Conservation (phyloP, 2,113 vertebrate genomes). For the Prunella fulvescens region DNA sequence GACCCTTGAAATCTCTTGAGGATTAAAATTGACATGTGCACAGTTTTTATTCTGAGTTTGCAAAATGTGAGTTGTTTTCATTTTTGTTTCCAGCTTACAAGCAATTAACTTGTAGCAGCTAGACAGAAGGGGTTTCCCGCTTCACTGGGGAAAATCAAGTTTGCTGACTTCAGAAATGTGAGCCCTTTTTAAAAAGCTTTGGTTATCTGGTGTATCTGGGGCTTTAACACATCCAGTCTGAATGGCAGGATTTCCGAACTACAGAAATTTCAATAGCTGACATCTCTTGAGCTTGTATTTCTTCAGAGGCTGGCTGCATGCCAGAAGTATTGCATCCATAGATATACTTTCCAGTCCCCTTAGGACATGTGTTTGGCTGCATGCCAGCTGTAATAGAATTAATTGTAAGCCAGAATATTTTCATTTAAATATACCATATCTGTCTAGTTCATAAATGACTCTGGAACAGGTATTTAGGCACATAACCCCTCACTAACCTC, state of each 20-base stretch:
- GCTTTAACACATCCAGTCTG: background rate
- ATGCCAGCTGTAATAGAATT: constrained; percentile 9
- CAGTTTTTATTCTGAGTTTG: background rate
- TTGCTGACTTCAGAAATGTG: background rate
- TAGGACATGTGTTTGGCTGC: background rate
- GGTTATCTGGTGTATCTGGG: background rate
- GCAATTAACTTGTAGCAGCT: background rate
- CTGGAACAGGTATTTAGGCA: background rate
- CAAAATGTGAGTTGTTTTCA: background rate
- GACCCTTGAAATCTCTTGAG: background rate
- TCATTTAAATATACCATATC: background rate
- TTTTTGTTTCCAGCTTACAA: background rate
- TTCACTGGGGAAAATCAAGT: background rate
- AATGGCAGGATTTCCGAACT: constrained; percentile 31
- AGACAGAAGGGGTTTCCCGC: background rate
- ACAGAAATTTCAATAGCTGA: constrained; percentile 18
- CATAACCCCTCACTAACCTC: constrained; percentile 8
- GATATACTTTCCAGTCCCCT: background rate
- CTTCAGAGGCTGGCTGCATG: background rate
- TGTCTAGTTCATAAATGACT: background rate
- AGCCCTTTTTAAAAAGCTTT: background rate
- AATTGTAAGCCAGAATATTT: background rate
- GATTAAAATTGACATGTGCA: background rate
- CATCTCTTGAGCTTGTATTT: constrained; percentile 13
- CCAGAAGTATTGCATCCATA: background rate